Evolutionary conservation across 2,888 invertebrate genomes (phyloP), one percentile per base, ranked within the genome.

Genomic region (Thera britannica): DNA sequence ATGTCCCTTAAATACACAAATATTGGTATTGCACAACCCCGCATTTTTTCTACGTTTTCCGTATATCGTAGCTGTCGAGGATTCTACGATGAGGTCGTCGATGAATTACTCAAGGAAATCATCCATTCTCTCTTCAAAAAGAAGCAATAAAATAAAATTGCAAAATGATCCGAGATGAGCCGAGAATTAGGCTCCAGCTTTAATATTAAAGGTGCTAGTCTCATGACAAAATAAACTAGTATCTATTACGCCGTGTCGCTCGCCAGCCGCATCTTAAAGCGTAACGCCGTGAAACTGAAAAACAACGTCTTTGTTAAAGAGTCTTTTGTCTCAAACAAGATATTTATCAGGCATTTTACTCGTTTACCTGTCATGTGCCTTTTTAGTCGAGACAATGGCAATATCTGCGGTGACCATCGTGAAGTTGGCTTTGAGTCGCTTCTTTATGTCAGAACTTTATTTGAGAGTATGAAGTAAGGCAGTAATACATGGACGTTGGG

Each of bases 271-370:
- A 59, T 62, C 72, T 70, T 51, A 64, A 56, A 58, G 66, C 64
- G 60, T 61, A 55, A 56, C 66, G 68, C 58, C 69, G 67, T 73
- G 77, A 76, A 86, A 84, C 85, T 86, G 85, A 86, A 86, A 70
- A 72, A 72, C 72, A 70, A 67, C 68, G 63, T 61, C 65, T 67
- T 68, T 69, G 71, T 68, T 65, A 65, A 67, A 56, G 65, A 60
- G 54, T 73, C 83, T 88, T 90, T 92, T 92, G 91, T 91, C 86
- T 92, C 86, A 83, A 87, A 89, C 87, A 82, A 87, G 90, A 90
- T 90, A 87, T 86, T 90, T 90, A 92, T 91, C 92, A 85, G 84
- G 81, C 82, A 84, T 87, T 58, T 90, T 89, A 88, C 88, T 87
- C 84, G 89, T 86, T 89, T 89, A 90, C 90, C 89, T 89, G 88